Evolutionary conservation across 1,140 invertebrate genomes (phyloP).

Genomic region (Drosophila biarmipes): DNA sequence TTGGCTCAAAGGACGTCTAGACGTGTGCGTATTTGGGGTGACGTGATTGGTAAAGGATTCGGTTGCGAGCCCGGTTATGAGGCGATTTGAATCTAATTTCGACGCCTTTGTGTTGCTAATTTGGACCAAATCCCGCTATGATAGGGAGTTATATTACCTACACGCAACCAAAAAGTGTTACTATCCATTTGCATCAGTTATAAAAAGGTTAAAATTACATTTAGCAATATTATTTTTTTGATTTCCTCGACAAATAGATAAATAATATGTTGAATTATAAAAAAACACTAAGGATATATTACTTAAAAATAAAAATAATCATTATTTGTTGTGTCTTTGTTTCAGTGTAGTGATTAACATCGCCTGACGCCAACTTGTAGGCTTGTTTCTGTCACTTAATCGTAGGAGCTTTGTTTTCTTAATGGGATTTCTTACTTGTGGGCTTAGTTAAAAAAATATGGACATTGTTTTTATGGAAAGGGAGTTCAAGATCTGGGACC

Average conservation of each 20-base stretch:
- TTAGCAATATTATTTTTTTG: no score
- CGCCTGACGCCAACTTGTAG: background rate
- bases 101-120: slow-evolving; percentile 11
- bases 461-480: background rate
- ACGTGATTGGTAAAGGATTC: slow-evolving; percentile 31
- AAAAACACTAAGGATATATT: no score
- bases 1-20: slow-evolving; percentile 43
- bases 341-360: background rate
- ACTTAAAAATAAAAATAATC: no score
- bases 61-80: slow-evolving; percentile 8
- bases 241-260: no score
- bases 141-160: background rate
- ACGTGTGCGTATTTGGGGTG: slow-evolving; percentile 28
- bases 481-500: background rate
- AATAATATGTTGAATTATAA: no score
- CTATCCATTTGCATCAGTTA: no score
- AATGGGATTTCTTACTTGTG: no score
- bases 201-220: no score
- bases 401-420: no score
- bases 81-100: slow-evolving; percentile 9
- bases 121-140: background rate
- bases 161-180: no score
- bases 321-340: no score
- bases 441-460: background rate
- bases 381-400: background rate